Base-by-base conservation (phyloP, 2,888 invertebrate species). In the Phalera bucephala region DNA sequence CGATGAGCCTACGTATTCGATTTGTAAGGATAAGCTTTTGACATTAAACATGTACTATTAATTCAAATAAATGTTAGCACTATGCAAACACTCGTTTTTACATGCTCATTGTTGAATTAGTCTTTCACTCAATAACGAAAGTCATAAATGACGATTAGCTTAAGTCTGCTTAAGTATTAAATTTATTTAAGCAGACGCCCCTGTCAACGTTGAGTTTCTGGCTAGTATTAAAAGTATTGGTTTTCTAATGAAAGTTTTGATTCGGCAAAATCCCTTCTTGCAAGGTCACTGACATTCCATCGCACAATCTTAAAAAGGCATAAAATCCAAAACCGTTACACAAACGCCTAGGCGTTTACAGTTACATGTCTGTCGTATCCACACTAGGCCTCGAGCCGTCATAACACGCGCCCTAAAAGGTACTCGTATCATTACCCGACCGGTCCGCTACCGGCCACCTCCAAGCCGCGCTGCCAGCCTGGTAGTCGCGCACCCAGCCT, bases 321-420 rank as follows among this genome's bases (percentile, higher is more conserved):
- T 39, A 10, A 10, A 34, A 12, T 23, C 26, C 5, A 10, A 15
- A 13, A 35, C 40, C 27, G 39, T 43, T 42, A 46, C 17, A 21
- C 31, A 19, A 31, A 30, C n/a, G n/a, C n/a, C n/a, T 22, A 34
- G 32, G 31, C 14, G 14, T 51, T 38, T 49, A 60, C 56, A 52
- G 57, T 55, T 56, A 51, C 7, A 19, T 11, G 38, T 31, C 28
- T 30, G 64, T 59, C 76, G 36, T 70, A 72, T 86, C 87, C 84
- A 79, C 52, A 62, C 40, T 67, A 72, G 48, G 50, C 49, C 71
- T 50, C 57, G 69, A 65, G 63, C 66, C 72, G 74, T 86, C 80
- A 82, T 85, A 86, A 80, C 76, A 74, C 60, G 69, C 55, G 80
- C 86, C 85, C 76, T 87, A 88, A 76, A 89, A 86, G 88, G 88